Conservation (phyloP, 2,797 vertebrate species). For the Ptychobarbus kaznakovi region DNA sequence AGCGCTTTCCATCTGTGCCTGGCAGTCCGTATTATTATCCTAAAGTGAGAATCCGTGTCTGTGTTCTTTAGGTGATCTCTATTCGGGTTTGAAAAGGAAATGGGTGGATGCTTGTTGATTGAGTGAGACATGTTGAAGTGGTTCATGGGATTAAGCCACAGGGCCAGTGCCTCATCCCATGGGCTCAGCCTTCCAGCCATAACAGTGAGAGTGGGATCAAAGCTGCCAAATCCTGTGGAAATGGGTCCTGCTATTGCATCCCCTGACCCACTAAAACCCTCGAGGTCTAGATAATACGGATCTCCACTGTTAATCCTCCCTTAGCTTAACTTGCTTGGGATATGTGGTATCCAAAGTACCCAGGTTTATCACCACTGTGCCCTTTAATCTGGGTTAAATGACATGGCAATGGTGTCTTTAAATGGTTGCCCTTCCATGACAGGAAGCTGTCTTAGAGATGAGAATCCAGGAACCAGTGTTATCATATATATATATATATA, state of each 20-base stretch:
- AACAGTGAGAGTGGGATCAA: constrained; percentile 48
- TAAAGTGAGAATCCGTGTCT: not conserved
- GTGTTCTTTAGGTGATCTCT: constrained; percentile 26
- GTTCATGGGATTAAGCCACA: constrained; percentile 47
- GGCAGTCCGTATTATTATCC: constrained; percentile 12
- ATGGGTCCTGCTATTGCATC: constrained; percentile 30
- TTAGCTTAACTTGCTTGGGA: constrained; percentile 5
- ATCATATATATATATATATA: too few species aligned
- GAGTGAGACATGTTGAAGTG: constrained; percentile 10
- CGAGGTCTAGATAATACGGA: constrained; percentile 41
- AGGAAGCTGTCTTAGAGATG: not conserved
- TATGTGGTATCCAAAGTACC: not conserved
- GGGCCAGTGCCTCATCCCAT: constrained; percentile 25
- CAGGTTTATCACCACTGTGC: constrained; percentile 3
- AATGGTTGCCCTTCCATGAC: constrained; percentile 32
- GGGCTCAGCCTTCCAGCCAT: constrained; percentile 41
- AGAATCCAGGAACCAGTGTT: not conserved
- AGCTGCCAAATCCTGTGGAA: constrained; percentile 52
- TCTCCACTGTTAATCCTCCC: constrained; percentile 42
- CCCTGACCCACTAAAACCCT: constrained; percentile 50
- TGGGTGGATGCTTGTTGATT: constrained; percentile 6
- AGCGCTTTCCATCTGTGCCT: constrained; percentile 20
- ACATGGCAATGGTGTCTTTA: constrained; percentile 23
- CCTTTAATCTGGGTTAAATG: constrained; percentile 49
- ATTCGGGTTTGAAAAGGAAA: constrained; percentile 10